These are phyloP conservation scores for Xanthia togata DNA, from an alignment of 2,888 invertebrate genomes.

Conservation along the genomic window DNA sequence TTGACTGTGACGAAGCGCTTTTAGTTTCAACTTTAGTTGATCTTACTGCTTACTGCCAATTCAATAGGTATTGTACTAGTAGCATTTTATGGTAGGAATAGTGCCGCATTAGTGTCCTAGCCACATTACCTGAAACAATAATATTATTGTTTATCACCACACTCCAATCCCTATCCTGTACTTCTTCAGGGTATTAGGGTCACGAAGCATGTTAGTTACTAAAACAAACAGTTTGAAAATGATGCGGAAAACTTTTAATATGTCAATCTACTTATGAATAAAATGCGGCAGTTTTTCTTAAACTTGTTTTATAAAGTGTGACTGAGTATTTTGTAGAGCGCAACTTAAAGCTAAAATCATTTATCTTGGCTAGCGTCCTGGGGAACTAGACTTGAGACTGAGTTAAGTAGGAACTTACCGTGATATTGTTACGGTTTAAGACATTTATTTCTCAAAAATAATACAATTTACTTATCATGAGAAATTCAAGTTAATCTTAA, in stretches of 20 bases:
- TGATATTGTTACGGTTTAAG: not conserved
- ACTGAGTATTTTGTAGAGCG: not conserved
- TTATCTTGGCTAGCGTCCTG: constrained; percentile 12
- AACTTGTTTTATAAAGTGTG: not conserved
- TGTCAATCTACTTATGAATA: not conserved
- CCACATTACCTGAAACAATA: not conserved
- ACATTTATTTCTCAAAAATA: too few species aligned
- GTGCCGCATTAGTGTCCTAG: too few species aligned
- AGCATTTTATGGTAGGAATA: not conserved
- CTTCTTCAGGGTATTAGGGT: not conserved
- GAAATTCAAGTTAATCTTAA: too few species aligned
- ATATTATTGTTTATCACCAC: not conserved
- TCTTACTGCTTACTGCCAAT: not conserved
- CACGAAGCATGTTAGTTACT: not conserved
- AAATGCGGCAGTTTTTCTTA: too few species aligned
- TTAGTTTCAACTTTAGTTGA: not conserved
- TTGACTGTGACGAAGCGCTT: not conserved
- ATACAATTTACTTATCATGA: too few species aligned
- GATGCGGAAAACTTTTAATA: not conserved
- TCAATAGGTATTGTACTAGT: not conserved
- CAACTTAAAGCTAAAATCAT: constrained; percentile 25
- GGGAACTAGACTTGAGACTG: not conserved
- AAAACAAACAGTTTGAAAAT: not conserved
- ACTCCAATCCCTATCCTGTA: too few species aligned
- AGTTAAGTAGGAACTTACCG: not conserved